Conservation (phyloP, 23 tunicate genomes). For the Trididemnum clinides region DNA sequence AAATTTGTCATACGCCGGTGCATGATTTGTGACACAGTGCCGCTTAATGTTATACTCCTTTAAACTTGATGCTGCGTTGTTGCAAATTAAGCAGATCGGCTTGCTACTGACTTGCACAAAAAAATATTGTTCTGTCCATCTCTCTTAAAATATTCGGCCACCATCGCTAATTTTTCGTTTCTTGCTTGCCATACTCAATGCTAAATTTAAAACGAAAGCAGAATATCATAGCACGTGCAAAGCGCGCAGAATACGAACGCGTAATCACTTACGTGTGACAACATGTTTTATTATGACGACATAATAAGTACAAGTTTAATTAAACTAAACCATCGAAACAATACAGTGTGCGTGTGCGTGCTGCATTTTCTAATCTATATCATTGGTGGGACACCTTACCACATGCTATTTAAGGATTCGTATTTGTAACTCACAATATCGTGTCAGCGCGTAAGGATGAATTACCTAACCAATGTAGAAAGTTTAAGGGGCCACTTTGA, state of each 20-base stretch:
- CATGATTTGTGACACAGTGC: constrained; percentile 23
- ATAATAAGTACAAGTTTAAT: neutral
- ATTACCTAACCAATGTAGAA: too few relatives aligned
- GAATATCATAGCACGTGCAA: too few relatives aligned
- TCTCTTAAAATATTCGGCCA: constrained; percentile 20
- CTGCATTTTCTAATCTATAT: too few relatives aligned
- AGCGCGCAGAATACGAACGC: too few relatives aligned
- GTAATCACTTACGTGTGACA: neutral
- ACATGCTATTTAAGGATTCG: too few relatives aligned
- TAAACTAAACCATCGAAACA: neutral
- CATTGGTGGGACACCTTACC: neutral
- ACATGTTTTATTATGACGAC: neutral
- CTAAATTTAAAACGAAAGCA: neutral
- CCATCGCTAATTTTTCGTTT: constrained; percentile 20
- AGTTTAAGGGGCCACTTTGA: too few relatives aligned
- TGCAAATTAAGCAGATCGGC: constrained; percentile 35
- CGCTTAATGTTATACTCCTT: constrained; percentile 34
- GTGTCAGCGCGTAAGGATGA: too few relatives aligned
- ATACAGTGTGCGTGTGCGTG: neutral
- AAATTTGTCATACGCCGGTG: constrained; percentile 28
- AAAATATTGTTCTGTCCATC: constrained; percentile 16
- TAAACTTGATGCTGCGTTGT: neutral
- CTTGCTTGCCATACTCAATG: constrained; percentile 23
- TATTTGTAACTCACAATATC: too few relatives aligned
- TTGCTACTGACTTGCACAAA: constrained; percentile 13